These are phyloP conservation scores for Boulengeromyrus knoepffleri DNA, from an alignment of 2,113 vertebrate species.

Conservation along the genomic window DNA sequence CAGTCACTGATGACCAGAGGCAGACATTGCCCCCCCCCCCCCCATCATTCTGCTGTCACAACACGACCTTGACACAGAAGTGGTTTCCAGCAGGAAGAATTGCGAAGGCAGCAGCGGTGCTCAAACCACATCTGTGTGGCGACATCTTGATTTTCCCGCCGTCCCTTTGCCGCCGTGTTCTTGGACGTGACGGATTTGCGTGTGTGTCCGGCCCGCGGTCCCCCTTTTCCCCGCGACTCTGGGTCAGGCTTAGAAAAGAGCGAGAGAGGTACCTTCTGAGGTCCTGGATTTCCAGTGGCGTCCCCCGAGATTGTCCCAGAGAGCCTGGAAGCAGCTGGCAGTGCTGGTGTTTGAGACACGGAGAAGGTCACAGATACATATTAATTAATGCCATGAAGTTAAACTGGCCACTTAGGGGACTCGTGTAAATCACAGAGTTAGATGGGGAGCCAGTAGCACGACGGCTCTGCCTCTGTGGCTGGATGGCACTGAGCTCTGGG, in stretches of 20 bases:
- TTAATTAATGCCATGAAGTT: neutral
- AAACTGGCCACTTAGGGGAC: neutral
- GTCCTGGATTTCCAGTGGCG: neutral
- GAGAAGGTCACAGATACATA: conserved; percentile 17
- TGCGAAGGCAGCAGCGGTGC: neutral
- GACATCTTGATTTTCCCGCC: neutral
- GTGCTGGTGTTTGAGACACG: neutral
- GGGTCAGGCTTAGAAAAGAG: neutral
- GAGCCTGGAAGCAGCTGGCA: neutral
- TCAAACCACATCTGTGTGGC: neutral
- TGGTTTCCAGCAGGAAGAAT: neutral
- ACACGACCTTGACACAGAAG: neutral
- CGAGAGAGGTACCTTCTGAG: neutral
- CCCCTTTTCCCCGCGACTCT: neutral
- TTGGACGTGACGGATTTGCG: neutral
- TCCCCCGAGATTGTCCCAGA: neutral
- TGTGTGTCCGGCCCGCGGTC: neutral
- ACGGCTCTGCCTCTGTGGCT: neutral
- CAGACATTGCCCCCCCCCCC: neutral
- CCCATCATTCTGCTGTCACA: neutral
- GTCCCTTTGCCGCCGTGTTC: neutral
- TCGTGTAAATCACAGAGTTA: neutral
- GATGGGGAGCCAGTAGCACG: neutral
- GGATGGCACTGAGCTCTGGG: neutral
- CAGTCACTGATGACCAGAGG: neutral